Evolutionary conservation across 1,140 invertebrate species (phyloP), one percentile per base, ranked within the genome.

Genomic region (Apis mellifera): DNA sequence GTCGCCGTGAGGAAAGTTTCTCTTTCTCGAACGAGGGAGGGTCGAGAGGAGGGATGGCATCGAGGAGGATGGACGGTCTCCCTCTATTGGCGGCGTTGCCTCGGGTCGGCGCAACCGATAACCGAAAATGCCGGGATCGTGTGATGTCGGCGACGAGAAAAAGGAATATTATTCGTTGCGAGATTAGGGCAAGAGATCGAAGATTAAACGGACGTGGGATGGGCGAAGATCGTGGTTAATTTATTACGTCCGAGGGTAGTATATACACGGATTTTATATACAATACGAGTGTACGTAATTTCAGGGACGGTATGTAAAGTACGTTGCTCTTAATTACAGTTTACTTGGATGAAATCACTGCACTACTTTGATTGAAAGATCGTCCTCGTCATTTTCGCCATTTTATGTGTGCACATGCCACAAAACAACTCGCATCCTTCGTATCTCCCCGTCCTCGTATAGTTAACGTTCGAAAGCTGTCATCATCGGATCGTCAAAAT

Each of bases 1-100:
- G 19, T 62, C 57, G 64, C 42, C 59, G 23, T 26, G 26, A 86
- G 59, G 74, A 85, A 66, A 75, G 54, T 55, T 55, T 32, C 62
- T 21, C 50, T 23, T 21, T 15, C n/a, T 12, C 9, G 42, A 9
- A n/a, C 32, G 21, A 42, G 13, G 52, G 13, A 12, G 62, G 26
- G 23, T 26, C 9, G 15, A 3, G 15, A 3, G 23, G 26, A 42
- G 9, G 23, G 32, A 11, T 65, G 26, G 32, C 2, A 70, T 13
- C 26, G 70, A 12, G 17, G 32, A 32, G 17, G 32, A 32, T 32
- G 74, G 60, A 32, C 23, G 60, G 15, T 55, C 26, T 62, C 32
- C 3, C 26, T 64, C 32, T 42, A 7, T 42, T 59, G 26, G 9
- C 9, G 52, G 76, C 54, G 50, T 57, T 23, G 64, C 64, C 26